Evolutionary conservation across 37 sponge, comb jelly and placozoan species (phyloP), one percentile per base, ranked within the genome.

Genomic region (Crambe crambe): DNA sequence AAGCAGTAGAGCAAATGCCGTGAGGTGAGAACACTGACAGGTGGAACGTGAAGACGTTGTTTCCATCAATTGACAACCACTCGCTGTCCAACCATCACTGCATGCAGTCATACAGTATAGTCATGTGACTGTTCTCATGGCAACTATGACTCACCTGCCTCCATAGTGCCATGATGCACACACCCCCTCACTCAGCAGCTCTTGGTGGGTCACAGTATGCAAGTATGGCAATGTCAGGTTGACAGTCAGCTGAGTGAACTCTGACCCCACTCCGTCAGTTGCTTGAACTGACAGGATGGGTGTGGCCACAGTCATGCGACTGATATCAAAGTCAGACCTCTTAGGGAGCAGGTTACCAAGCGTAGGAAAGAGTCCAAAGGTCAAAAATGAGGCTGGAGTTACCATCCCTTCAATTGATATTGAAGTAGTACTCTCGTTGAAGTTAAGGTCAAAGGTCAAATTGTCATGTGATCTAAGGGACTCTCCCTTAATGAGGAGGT

Each of bases 1-100:
- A 10, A 86, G 65, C 56, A 86, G 68, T 42, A 73, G 74, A 40
- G 87, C 73, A 39, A 86, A 86, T 30, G 60, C 54, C 8, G 87
- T 73, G 51, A 86, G 87, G 37, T 86, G 87, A 23, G 56, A 47
- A 56, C 87, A 86, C 35, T 30, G 40, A 42, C 87, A 86, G 41
- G 67, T 74, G 44, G 36, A 20, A 58, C 42, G 63, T 54, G 80
- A 32, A 32, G n/a, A 58, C 58, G 56, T 65, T 0, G 23, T 30
- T 1, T 0, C 35, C 23, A 44, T 2, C 2, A 63, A 22, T 0
- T 41, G 23, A 63, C 82, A 82, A 8, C 74, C 82, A 0, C 8
- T 54, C 25, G 0, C 2, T 3, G 74, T 61, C 82, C 82, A 82
- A 4, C 82, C 82, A 15, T 56, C 72, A 40, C 77, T 77, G 77